Evolutionary conservation across 2,888 invertebrate genomes (phyloP), one percentile per base, ranked within the genome.

Genomic region (Leptura quadrifasciata): DNA sequence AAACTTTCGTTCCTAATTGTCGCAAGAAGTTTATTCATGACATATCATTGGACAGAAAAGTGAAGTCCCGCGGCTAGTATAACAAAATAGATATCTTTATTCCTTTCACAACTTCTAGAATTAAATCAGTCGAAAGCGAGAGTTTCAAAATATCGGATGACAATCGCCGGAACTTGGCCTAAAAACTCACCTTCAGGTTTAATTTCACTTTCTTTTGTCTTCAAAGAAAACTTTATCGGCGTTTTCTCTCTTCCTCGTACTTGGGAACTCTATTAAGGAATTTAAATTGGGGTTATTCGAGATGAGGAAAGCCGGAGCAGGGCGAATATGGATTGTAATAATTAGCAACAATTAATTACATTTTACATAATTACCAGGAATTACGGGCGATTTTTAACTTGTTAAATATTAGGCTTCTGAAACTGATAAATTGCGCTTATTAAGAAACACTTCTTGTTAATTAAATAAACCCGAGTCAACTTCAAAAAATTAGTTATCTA

Each of bases 141-240:
- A 57, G 57, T 21, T 18, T 21, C 57, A 57, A 57, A 57, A 57
- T 57, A 57, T 57, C 20, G 20, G 20, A 57, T 57, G 57, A 57
- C 57, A 57, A 57, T 57, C 57, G 57, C 21, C 20, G 57, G 20
- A 18, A 57, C 57, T 57, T 57, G 18, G 39, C 63, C 39, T 31
- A 64, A 64, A 64, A 64, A 35, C 8, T 47, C 63, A 39, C 35
- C 20, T 64, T 39, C 63, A 35, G 63, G 17, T 64, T 20, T 64
- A 64, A 64, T 64, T 64, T 47, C 63, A 39, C 63, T 39, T 39
- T 64, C 63, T 12, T 20, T 31, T 20, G 63, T 64, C 35, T 20
- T 39, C 10, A 35, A 64, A 64, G 63, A 47, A 61, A 64, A 64
- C 47, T 39, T 64, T 20, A 20, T 57, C 57, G 57, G 10, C 57